phyloP scores from a whole-genome alignment of 2,113 vertebrate genomes.

The Nesospiza acunhae region DNA sequence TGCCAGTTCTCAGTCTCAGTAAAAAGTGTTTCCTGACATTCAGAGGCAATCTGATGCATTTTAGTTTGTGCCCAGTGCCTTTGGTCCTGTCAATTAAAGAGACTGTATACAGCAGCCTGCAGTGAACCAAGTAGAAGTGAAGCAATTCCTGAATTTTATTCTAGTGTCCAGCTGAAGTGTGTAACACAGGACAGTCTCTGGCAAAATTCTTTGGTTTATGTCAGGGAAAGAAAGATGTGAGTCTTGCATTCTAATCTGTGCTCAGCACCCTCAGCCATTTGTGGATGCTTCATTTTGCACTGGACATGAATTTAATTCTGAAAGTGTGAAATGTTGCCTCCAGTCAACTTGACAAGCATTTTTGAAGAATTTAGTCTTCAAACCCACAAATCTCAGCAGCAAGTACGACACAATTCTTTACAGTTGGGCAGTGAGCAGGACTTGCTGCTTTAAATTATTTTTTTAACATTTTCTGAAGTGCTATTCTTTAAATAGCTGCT shows the following conservation, averaged over 20 bases:
- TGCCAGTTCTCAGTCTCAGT: neutral
- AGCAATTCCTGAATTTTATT: neutral
- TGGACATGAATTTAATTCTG: neutral
- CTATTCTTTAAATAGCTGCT: neutral
- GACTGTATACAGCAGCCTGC: neutral
- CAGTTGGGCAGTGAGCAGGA: neutral
- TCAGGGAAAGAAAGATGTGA: neutral
- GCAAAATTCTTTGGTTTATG: neutral
- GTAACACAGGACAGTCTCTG: neutral
- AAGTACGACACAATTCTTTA: neutral
- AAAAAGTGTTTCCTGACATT: neutral
- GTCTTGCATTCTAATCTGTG: neutral
- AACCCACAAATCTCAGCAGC: neutral
- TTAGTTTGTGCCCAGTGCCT: neutral
- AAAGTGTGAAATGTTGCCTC: neutral
- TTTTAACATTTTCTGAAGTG: neutral
- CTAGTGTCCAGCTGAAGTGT: neutral
- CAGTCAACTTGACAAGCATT: neutral
- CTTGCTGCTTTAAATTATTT: neutral
- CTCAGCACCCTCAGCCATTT: neutral
- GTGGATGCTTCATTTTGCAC: neutral
- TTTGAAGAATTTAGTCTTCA: neutral
- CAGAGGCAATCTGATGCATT: neutral
- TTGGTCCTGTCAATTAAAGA: neutral
- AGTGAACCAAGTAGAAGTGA: neutral